Percentiles rank a stretch among this genome's conserved stretches.
phyloP scores from a whole-genome alignment of 2,797 vertebrate species.

The Diplodus sargus region DNA sequence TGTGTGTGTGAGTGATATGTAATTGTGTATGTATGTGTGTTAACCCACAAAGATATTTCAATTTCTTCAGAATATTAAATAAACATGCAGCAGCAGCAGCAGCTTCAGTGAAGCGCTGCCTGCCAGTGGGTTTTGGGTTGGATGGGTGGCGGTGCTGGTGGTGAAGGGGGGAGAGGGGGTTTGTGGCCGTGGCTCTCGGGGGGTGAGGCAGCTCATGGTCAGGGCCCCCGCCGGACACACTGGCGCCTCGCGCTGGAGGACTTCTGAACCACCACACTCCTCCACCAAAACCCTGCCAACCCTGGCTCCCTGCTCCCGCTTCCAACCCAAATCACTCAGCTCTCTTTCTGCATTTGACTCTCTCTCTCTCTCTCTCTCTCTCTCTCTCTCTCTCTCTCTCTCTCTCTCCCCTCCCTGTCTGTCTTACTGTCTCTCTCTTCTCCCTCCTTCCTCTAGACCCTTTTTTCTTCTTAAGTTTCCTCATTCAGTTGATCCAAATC shows the following conservation, averaged over 20 bases:
- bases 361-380: slow-evolving; percentile 65
- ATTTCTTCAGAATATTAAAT: slow-evolving; percentile 92
- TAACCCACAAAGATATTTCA: slow-evolving; percentile 90
- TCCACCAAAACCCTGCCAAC: slow-evolving; percentile 89
- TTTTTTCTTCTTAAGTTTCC: slow-evolving; percentile 66
- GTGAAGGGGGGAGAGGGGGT: slow-evolving; percentile 76
- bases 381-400: slow-evolving; percentile 32
- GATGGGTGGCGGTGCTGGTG: slow-evolving; percentile 80
- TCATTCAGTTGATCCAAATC: slow-evolving; percentile 62
- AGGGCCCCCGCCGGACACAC: slow-evolving; percentile 89
- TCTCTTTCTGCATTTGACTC: slow-evolving; percentile 69
- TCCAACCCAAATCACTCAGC: slow-evolving; percentile 83
- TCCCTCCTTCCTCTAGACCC: slow-evolving; percentile 53
- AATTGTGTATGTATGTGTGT: slow-evolving; percentile 80
- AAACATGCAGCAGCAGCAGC: slow-evolving; percentile 86
- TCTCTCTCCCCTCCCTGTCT: slow-evolving; percentile 31
- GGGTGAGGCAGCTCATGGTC: slow-evolving; percentile 88
- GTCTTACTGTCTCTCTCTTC: slow-evolving; percentile 34
- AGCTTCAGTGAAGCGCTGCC: slow-evolving; percentile 82
- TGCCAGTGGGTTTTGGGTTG: slow-evolving; percentile 89
- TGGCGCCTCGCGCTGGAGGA: slow-evolving; percentile 93
- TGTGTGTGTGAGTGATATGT: slow-evolving; percentile 66
- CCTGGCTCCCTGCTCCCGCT: slow-evolving; percentile 78
- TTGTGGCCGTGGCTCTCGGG: slow-evolving; percentile 87
- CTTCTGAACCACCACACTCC: slow-evolving; percentile 93